Base-by-base conservation (phyloP, 2,113 vertebrate species). In the Tamias sibiricus region DNA sequence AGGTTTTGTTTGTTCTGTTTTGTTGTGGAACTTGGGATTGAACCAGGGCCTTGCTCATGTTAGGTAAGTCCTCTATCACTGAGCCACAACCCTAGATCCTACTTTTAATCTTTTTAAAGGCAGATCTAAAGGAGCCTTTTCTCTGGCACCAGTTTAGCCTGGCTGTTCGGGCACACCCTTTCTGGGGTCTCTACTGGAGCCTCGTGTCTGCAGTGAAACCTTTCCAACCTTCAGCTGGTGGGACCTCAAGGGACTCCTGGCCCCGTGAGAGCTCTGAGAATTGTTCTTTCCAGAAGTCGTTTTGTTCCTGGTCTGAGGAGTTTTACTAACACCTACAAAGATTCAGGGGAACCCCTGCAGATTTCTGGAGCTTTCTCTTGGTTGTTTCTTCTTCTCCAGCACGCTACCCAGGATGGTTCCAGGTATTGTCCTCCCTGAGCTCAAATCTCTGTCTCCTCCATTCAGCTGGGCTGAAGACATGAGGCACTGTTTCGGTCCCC, bases 91-190 rank as follows among this genome's bases (percentile, higher is more conserved):
- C 6, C 19, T 19, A 57, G 54, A 6, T 22, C 54, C 8, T 57
- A 52, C 75, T 69, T 95, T 77, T 68, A 87, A 77, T 40, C 26
- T 42, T 82, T 96, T 87, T 66, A 72, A 86, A 77, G 64, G 35
- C 42, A 75, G 42, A 13, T 40, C 66, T 94, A 81, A 42, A 92
- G 37, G n/a, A 75, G 10, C 13, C 76, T 87, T 85, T 94, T 59
- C 32, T 80, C 37, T 75, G 40, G 47, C 57, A 79, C 47, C 32
- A 47, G 49, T 40, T 35, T 42, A 83, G 44, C 64, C 62, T 37
- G 22, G 24, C 4, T 85, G 0, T n/a, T 64, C 89, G 86, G 79
- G 17, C 16, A 30, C 91, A 26, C 49, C 6, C n/a, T 81, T 87
- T 57, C 49, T 85, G 20, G 59, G 52, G 59, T 40, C 59, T 89